Evolutionary conservation across 2,113 vertebrate species (phyloP), one percentile per base, ranked within the genome.

Genomic region (Scalopus aquaticus): DNA sequence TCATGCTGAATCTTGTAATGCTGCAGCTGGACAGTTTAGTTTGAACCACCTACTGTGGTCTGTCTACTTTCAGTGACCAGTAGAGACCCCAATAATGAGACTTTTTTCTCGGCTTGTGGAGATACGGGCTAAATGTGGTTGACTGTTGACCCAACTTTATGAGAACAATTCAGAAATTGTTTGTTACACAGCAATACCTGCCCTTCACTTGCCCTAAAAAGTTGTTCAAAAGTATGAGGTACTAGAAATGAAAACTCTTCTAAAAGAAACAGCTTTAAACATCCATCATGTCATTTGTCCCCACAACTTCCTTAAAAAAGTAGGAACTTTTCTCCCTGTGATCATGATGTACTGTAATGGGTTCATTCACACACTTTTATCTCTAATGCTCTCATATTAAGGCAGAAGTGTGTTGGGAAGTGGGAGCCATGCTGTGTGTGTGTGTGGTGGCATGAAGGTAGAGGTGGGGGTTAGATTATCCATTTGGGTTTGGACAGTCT

Each of bases 101-200:
- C 91, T 96, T 64, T 44, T 56, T 96, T 94, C 83, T 94, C 70
- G 60, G 90, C 54, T 87, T 51, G 13, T 49, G 54, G 62, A 80
- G 76, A 79, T 73, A 16, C 60, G 88, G 83, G 87, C 10, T 95
- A 90, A 93, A 74, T 93, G 46, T 82, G 78, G 37, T 28, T 85
- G 84, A 95, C 85, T 92, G 82, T 46, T 97, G 91, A 95, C 76
- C 77, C 72, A 84, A 86, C 70, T 91, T 96, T 86, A 93, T 84
- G 79, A 87, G 72, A 91, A 91, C 54, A 91, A 84, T 84, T 96
- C 69, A 79, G 82, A 94, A 97, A 87, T 44, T 82, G 79, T 73
- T 91, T 83, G 35, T 93, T 94, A 91, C 37, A 72, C 70, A 89
- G 74, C 37, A 76, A 60, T 64, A 87, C 39, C 65, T 94, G 92